Evolutionary conservation across 2,113 vertebrate species (phyloP).

Genomic region (Eptesicus fuscus): DNA sequence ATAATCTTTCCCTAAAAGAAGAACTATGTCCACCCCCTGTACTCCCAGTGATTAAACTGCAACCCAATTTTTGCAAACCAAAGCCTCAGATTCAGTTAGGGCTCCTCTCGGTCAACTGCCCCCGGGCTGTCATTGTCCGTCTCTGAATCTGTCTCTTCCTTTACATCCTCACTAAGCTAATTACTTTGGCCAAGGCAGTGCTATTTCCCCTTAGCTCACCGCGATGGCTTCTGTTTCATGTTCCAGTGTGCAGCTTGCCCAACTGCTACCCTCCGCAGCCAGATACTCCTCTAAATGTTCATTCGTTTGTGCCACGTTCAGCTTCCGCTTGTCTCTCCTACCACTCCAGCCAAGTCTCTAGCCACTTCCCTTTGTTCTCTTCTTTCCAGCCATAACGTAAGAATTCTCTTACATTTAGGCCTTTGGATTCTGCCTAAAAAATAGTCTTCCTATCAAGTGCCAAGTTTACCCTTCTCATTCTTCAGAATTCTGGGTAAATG

Average conservation of each 20-base stretch:
- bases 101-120: too few species aligned
- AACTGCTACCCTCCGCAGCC: too few species aligned
- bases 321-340: too few species aligned
- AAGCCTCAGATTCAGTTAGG: background rate
- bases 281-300: background rate
- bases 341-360: fast-evolving
- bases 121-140: fast-evolving
- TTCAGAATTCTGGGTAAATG: background rate
- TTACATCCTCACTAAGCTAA: fast-evolving
- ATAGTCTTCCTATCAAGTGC: background rate
- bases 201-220: background rate
- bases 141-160: fast-evolving
- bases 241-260: fast-evolving
- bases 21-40: background rate
- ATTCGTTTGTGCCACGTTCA: fast-evolving
- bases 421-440: background rate
- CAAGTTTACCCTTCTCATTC: background rate
- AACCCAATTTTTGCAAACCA: background rate
- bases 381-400: background rate
- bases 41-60: background rate
- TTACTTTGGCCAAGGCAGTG: background rate
- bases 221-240: background rate
- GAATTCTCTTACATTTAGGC: background rate
- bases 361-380: background rate
- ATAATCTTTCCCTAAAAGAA: background rate